Conservation (phyloP, 2,888 invertebrate species). For the Melieria picta region DNA sequence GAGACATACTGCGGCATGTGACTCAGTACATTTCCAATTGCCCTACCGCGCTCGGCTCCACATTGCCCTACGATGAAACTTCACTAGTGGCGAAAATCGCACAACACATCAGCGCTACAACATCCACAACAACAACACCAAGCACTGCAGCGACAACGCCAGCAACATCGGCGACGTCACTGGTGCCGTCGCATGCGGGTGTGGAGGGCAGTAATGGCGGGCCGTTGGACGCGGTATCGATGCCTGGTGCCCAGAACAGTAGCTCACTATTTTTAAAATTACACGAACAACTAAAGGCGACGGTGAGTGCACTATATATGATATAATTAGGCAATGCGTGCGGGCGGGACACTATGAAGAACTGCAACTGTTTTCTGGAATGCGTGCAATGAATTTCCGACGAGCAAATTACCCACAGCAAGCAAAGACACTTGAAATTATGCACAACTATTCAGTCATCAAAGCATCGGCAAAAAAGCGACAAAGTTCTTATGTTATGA, state of each 20-base stretch:
- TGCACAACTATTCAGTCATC: no score
- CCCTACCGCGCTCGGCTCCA: conserved; percentile 51
- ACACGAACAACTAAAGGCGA: conserved; percentile 55
- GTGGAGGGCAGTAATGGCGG: neutral
- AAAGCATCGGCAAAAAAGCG: no score
- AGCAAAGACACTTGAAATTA: no score
- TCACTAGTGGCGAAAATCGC: conserved; percentile 54
- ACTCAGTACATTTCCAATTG: conserved; percentile 57
- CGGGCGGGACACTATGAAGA: neutral
- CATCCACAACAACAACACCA: conserved; percentile 26
- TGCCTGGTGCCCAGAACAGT: conserved; percentile 24
- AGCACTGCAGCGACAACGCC: conserved; percentile 24
- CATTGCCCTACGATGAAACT: conserved; percentile 54
- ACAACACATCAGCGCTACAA: conserved; percentile 47
- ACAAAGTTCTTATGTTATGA: no score
- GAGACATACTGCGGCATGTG: conserved; percentile 54
- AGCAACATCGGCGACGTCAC: conserved; percentile 16
- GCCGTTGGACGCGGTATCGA: neutral
- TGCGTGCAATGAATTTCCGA: neutral
- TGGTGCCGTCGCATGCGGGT: neutral
- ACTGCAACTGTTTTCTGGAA: neutral
- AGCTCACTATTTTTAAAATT: conserved; percentile 53
- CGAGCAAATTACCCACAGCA: no score
- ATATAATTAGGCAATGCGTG: neutral
- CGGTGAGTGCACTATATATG: conserved; percentile 45